A percentile compares a stretch with the other conserved stretches of the same genome.
Conservation (phyloP, 1,140 invertebrate species). For the Colletes latitarsis region DNA sequence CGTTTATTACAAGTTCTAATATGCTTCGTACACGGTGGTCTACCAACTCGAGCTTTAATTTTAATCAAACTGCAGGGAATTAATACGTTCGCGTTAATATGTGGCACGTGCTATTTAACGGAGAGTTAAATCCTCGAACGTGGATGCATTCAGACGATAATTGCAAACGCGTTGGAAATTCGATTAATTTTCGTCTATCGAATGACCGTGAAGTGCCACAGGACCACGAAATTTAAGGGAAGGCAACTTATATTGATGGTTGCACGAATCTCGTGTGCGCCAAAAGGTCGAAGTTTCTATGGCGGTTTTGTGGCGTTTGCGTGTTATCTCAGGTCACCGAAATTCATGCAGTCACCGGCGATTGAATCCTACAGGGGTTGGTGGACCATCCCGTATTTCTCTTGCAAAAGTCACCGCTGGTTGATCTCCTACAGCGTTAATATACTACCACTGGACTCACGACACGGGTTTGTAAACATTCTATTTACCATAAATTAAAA, state of each 20-base stretch:
- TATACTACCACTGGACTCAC: slow-evolving; percentile 83
- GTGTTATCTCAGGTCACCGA: slow-evolving; percentile 83
- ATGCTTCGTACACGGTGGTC: too few species aligned
- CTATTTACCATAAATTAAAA: too few species aligned
- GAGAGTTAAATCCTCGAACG: not conserved
- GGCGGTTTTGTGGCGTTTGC: slow-evolving; percentile 69
- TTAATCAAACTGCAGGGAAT: too few species aligned
- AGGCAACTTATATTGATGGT: slow-evolving; percentile 23
- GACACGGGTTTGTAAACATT: slow-evolving; percentile 80
- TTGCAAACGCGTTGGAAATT: not conserved
- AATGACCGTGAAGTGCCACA: slow-evolving; percentile 67
- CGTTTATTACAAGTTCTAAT: too few species aligned
- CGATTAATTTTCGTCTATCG: slow-evolving; percentile 27
- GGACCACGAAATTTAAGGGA: slow-evolving; percentile 13
- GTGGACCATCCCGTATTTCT: slow-evolving; percentile 92
- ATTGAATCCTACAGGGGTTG: slow-evolving; percentile 86
- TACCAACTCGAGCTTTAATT: too few species aligned
- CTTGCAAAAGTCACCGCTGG: slow-evolving; percentile 87
- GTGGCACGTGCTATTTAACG: too few species aligned
- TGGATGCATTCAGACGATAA: slow-evolving; percentile 21
- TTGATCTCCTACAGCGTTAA: slow-evolving; percentile 89
- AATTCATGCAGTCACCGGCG: slow-evolving; percentile 86
- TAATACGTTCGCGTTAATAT: too few species aligned
- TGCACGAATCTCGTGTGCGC: slow-evolving; percentile 55
- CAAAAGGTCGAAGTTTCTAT: slow-evolving; percentile 66